These are phyloP conservation scores for Corythornis cristatus DNA, from an alignment of 2,113 vertebrate genomes.

Conservation along the genomic window DNA sequence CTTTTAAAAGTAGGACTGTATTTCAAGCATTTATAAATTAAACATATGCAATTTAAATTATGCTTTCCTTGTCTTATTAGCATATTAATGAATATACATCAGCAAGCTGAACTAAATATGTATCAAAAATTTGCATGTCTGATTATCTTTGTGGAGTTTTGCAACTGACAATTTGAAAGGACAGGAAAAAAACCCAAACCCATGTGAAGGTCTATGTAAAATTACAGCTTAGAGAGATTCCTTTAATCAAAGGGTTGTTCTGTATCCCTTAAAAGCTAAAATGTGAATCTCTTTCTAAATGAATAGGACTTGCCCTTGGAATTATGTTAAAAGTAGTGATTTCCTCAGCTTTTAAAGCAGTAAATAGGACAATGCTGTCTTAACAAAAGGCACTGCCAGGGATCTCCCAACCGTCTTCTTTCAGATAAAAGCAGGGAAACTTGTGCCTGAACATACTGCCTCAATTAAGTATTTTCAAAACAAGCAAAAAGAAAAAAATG, in stretches of 20 bases:
- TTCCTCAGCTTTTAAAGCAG: neutral
- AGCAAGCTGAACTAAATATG: conserved; percentile 31
- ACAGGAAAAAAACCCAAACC: neutral
- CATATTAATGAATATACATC: conserved; percentile 54
- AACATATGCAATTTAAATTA: conserved; percentile 36
- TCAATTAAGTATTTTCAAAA: neutral
- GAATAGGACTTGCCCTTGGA: neutral
- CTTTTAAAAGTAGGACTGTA: neutral
- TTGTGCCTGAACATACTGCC: neutral
- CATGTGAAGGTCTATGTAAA: conserved; percentile 9
- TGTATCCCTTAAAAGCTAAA: neutral
- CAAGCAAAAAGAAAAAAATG: neutral
- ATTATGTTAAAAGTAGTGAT: neutral
- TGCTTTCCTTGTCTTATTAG: conserved; percentile 10
- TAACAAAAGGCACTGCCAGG: neutral
- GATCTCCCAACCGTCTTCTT: neutral
- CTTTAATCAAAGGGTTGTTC: conserved; percentile 12
- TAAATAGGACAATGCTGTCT: neutral
- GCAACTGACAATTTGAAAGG: conserved; percentile 4
- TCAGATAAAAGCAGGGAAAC: neutral
- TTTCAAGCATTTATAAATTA: conserved; percentile 38
- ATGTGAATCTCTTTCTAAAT: neutral
- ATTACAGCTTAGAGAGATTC: neutral
- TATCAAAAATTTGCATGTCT: conserved; percentile 37
- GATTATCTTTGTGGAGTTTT: conserved; percentile 28